Evolutionary conservation across 2,888 invertebrate species (phyloP).

Genomic region (Steromphala cineraria): DNA sequence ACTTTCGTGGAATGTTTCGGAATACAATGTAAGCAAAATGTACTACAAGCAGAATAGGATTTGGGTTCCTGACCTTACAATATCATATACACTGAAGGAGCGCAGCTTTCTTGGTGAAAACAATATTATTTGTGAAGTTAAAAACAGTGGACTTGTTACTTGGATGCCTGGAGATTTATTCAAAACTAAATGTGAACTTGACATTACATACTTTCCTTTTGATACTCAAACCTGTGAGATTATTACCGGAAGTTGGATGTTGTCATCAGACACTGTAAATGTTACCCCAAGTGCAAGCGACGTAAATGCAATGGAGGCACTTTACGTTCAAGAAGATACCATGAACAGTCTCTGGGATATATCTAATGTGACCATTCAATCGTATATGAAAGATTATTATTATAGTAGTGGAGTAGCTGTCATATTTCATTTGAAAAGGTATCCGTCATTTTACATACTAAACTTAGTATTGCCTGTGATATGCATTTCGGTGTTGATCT

Average conservation of each 20-base stretch:
- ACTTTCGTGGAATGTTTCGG: constrained; percentile 22
- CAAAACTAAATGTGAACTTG: background rate
- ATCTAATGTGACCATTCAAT: too few relatives aligned
- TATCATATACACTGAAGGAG: background rate
- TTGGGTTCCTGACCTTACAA: background rate
- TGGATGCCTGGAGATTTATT: background rate
- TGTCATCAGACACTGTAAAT: background rate
- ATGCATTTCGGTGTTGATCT: constrained; percentile 29
- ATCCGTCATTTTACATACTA: background rate
- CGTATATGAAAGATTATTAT: too few relatives aligned
- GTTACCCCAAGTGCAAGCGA: background rate
- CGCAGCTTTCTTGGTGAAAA: background rate
- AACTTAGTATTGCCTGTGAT: background rate
- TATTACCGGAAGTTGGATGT: background rate
- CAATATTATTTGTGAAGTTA: background rate
- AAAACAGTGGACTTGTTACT: background rate
- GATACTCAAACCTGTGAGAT: background rate
- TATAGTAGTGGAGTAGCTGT: too few relatives aligned
- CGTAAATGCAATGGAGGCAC: too few relatives aligned
- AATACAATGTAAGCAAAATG: background rate
- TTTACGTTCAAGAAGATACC: too few relatives aligned
- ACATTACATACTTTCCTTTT: background rate
- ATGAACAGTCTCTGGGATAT: too few relatives aligned
- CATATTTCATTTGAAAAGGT: background rate
- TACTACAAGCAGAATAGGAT: background rate